Base-by-base conservation (phyloP, 2,888 invertebrate genomes). In the Coelogynopora nodosa region DNA sequence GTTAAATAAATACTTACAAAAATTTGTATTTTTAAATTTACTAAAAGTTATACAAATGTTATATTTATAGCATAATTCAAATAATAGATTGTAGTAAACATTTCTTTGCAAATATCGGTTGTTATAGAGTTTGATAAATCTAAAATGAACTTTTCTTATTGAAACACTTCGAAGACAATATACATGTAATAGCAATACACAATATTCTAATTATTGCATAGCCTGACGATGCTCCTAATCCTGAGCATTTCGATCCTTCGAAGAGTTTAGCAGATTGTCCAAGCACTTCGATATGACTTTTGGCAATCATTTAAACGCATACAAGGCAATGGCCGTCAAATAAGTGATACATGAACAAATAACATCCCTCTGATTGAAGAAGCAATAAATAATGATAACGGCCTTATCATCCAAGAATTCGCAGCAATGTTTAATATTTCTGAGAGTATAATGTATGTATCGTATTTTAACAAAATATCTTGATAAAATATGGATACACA, bases 291-390 rank as follows among this genome's bases (percentile, higher is more conserved):
- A 26, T 23, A 82, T 82, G 29, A 29, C 31, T 31, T 82, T 31
- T 18, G 82, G 31, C 82, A 31, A 29, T 82, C 82, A 31, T 82
- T 82, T 82, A 29, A 82, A 30, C 82, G 82, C 82, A 18, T 82
- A 82, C 82, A 2, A 82, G 82, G 29, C 82, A 82, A 29, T 31
- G 82, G 82, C 31, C 82, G 31, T 2, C 82, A 82, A 82, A 18
- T 82, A 27, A 82, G 82, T 82, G 82, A 82, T 31, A 82, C 82
- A 82, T 18, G 29, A 82, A 82, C 82, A 82, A 82, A 82, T 31
- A 82, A 30, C 31, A 82, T 82, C 31, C 82, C 31, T 82, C 23
- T 82, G 31, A 82, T 82, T 82, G 82, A 82, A 82, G 29, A 82
- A 82, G 31, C 82, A 23, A 80, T 80, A 23, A 23, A 28, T 31